Evolutionary conservation across 1,140 invertebrate genomes (phyloP), one percentile per base, ranked within the genome.

Genomic region (Muscidifurax raptorellus): DNA sequence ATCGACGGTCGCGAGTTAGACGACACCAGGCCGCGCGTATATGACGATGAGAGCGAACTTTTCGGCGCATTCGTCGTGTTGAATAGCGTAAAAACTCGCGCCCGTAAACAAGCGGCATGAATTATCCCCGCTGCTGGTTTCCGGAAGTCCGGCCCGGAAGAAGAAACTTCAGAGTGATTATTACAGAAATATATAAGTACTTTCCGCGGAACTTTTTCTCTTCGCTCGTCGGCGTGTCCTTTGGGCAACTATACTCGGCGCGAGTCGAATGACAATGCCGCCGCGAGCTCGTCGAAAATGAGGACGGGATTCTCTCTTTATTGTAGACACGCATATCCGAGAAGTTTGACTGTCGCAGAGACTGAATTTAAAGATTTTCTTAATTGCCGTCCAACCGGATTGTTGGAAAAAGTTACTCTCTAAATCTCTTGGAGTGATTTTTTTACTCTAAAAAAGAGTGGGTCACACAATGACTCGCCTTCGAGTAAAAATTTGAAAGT

Each of bases 21-120:
- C n/a, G n/a, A n/a, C n/a, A n/a, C n/a, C n/a, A n/a, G n/a, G n/a
- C n/a, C n/a, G 47, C 69, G 80, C 74, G 75, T 59, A 78, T 74
- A 71, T 64, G 80, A 86, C 1, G 5, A n/a, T 59, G 18, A 2
- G 52, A 18, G n/a, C 64, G 22, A 86, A 86, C 82, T 85, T 88
- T 87, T 78, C 59, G 28, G 69, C 18, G 7, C 18, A 59, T 59
- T 59, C 22, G 22, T 59, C 18, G 5, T n/a, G n/a, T 7, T 22
- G 6, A 59, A 22, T 15, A 18, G 52, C 52, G 52, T 40, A 40
- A 59, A 59, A 59, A 7, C 40, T 80, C n/a, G 40, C 66, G 25
- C 52, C 18, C 59, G 36, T 71, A 30, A 69, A 47, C 18, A 71
- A n/a, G 40, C 22, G 30, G 71, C 32, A 40, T 36, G 25, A 28